Base-by-base conservation (phyloP, 2,888 invertebrate genomes). In the Carpatolechia fugitivella region DNA sequence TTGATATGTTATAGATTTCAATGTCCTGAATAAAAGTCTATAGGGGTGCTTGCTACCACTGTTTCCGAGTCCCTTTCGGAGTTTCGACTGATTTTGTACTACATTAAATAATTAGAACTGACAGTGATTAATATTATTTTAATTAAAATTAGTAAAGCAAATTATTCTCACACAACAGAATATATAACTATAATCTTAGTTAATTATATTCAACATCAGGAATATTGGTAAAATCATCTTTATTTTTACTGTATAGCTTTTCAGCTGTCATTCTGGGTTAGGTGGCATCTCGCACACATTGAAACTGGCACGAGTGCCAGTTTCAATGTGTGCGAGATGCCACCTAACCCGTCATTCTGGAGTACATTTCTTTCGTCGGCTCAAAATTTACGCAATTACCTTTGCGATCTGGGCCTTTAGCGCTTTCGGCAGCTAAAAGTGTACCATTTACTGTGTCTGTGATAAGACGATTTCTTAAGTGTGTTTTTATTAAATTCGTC, bases 341-440 rank as follows among this genome's bases (percentile, higher is more conserved):
- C n/a, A n/a, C n/a, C n/a, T n/a, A n/a, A n/a, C n/a, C n/a, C n/a
- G n/a, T n/a, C n/a, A n/a, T n/a, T 20, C 55, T 35, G 40, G 38
- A 30, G 35, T 48, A 48, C 47, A 56, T 56, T 48, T 56, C 44
- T 52, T 52, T 56, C 14, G 51, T 35, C 6, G 56, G 56, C 49
- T 56, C 44, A 33, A 56, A 56, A 44, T 56, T 51, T 40, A 56
- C 18, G 52, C 49, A 56, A 46, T 56, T 56, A 49, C 55, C 55
- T 38, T 20, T 24, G 24, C 51, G 55, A n/a, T 41, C 51, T 51
- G 55, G 40, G 31, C 51, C 54, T 57, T 57, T 54, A 50, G 54
- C 31, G 51, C 57, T 54, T 51, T 57, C 57, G 41, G 54, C 40
- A 54, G 57, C 57, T 46, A 54, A 51, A 54, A 57, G 57, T 49